Conservation (phyloP, 2,797 vertebrate genomes). For the Pseudotriccus pelzelni region DNA sequence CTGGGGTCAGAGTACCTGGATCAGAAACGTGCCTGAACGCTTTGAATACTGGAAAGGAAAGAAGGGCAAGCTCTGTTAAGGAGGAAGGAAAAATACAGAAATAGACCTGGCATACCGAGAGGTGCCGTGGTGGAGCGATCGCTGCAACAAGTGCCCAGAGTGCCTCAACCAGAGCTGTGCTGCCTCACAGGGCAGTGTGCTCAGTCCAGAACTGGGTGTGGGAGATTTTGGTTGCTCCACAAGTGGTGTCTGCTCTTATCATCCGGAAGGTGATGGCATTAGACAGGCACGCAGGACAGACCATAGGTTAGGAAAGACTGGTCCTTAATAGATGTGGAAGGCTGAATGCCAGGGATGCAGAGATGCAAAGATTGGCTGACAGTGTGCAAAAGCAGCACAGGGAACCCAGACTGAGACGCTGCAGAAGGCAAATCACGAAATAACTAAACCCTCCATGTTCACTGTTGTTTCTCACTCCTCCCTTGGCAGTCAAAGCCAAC, state of each 20-base stretch:
- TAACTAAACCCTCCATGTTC: neutral
- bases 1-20: neutral
- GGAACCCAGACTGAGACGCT: neutral
- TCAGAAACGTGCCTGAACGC: neutral
- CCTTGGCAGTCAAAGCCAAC: neutral
- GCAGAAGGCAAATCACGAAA: neutral
- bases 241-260: neutral
- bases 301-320: constrained; percentile 35
- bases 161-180: neutral
- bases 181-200: neutral
- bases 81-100: neutral
- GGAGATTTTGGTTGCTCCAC: neutral
- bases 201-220: neutral
- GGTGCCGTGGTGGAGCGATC: neutral
- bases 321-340: constrained; percentile 10
- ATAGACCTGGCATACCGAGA: neutral
- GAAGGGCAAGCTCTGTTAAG: neutral
- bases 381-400: neutral
- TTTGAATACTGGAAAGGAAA: neutral
- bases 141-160: neutral
- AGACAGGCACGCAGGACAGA: constrained; percentile 1
- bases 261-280: constrained; percentile 16
- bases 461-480: neutral
- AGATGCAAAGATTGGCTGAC: neutral
- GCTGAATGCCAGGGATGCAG: neutral